Base-by-base conservation (phyloP, 2,113 vertebrate genomes). In the Misgurnus anguillicaudatus region DNA sequence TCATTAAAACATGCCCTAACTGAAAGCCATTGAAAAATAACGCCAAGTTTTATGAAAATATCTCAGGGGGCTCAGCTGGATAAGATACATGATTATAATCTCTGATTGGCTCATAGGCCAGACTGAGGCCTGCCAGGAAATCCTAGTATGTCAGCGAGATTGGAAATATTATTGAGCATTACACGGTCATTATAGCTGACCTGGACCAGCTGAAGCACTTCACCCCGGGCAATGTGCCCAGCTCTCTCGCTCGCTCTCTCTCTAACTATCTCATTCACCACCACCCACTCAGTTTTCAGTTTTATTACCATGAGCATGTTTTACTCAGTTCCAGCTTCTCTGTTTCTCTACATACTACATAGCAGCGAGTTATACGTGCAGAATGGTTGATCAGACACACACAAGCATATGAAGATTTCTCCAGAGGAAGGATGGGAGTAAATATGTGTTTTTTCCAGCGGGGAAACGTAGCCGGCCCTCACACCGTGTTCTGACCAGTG, bases 61-160 rank as follows among this genome's bases (percentile, higher is more conserved):
- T 80, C 38, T 47, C 58, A 64, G 68, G 51, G 76, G 68, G 61
- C 39, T 48, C 66, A 82, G 75, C 67, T 86, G 85, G 82, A 89
- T 84, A 85, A 47, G 82, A 77, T 84, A 74, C 65, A 61, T 75
- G 60, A 76, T 61, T 60, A 68, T 81, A 80, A 83, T 85, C 70
- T 80, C 24, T 61, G 61, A 67, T 66, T 79, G 82, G 55, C 65
- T 82, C 42, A 45, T 65, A 69, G 51, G 68, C 69, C 14, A 21
- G 36, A 61, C 11, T 24, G 36, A 48, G 19, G 13, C 45, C 48
- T 83, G 67, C 79, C 77, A 81, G 47, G 41, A 79, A 76, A 84
- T 11, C 41, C 16, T 9, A 65, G 75, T 63, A 65, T 63, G 64
- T 77, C 13, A 61, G 61, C 14, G 70, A 78, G 78, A 80, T 62